phyloP scores from a whole-genome alignment of 2,888 invertebrate genomes.

The Pseudococcus jackbeardsleyi region DNA sequence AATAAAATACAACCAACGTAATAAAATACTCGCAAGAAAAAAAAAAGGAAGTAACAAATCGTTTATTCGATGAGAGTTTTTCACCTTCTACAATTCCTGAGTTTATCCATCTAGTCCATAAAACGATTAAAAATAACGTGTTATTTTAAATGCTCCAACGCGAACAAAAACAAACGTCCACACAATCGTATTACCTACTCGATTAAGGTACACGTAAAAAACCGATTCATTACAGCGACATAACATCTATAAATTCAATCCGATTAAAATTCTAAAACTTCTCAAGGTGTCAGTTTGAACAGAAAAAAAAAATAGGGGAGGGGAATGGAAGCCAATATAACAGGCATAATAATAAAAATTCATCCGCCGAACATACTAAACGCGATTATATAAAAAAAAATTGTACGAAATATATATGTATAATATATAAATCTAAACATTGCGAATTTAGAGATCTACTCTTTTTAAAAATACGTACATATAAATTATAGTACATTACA shows the following conservation, averaged over 20 bases:
- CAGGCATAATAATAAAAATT: slow-evolving; percentile 35
- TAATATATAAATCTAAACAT: slow-evolving; percentile 47
- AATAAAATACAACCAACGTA: not conserved
- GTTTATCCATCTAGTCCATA: slow-evolving; percentile 42
- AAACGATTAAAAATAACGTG: slow-evolving; percentile 44
- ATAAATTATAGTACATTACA: slow-evolving; percentile 6
- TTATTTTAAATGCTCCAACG: slow-evolving; percentile 16
- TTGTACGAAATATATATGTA: slow-evolving; percentile 26
- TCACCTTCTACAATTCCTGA: slow-evolving; percentile 52
- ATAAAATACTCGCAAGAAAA: slow-evolving; percentile 10
- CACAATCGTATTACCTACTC: not conserved
- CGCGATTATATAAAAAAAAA: slow-evolving; percentile 31
- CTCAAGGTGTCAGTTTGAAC: slow-evolving; percentile 26
- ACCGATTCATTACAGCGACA: slow-evolving; percentile 41
- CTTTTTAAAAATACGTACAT: not conserved
- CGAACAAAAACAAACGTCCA: not conserved
- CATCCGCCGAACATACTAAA: slow-evolving; percentile 31
- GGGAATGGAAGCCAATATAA: slow-evolving; percentile 49
- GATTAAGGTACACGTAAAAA: slow-evolving; percentile 14
- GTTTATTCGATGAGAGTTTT: slow-evolving; percentile 27
- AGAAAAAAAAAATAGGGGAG: not conserved
- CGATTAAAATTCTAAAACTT: slow-evolving; percentile 46
- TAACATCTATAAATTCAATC: slow-evolving; percentile 15
- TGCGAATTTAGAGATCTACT: slow-evolving; percentile 50
- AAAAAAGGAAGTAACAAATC: slow-evolving; percentile 46